Base-by-base conservation (phyloP, 2,888 invertebrate genomes). In the Lymantria monacha region DNA sequence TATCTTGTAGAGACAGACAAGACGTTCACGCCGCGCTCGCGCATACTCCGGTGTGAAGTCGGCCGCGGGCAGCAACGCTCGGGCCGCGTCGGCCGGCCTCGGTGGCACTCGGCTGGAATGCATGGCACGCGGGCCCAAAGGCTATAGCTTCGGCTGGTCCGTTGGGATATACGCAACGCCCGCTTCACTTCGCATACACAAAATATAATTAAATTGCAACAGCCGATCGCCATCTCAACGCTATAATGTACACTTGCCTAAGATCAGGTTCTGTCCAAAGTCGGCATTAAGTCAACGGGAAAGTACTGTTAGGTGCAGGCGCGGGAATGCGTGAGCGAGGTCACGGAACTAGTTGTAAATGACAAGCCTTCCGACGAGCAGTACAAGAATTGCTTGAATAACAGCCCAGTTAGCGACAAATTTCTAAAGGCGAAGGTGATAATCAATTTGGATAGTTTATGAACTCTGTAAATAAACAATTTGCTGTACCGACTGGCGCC, bases 321-420 rank as follows among this genome's bases (percentile, higher is more conserved):
- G 87, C 86, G 88, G 89, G 91, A 89, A 91, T 90, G 91, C 87
- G 90, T 91, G 87, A 88, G 91, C 91, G 91, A 91, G 91, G 91
- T 91, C 91, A 91, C 90, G 83, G 88, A 91, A 89, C 91, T 91
- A 90, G 89, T 91, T 87, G 89, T 89, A 85, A 87, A 87, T 89
- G 87, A 90, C 90, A 87, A 84, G 84, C 81, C 83, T 86, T 83
- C 81, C 80, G 79, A 83, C 77, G 82, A 87, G 80, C 80, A 84
- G 7, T 77, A 78, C 72, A 72, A 79, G 78, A 78, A 81, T 80
- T 80, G 76, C 77, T 81, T 71, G 72, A 78, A 81, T 82, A 78
- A 78, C 75, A 74, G 72, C 74, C 74, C 66, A 76, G 69, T 71
- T 70, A 66, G 55, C 63, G 63, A 60, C 68, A 68, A 60, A 15